Evolutionary conservation across 2,888 invertebrate species (phyloP).

Genomic region (Hirtodrosophila duncani): DNA sequence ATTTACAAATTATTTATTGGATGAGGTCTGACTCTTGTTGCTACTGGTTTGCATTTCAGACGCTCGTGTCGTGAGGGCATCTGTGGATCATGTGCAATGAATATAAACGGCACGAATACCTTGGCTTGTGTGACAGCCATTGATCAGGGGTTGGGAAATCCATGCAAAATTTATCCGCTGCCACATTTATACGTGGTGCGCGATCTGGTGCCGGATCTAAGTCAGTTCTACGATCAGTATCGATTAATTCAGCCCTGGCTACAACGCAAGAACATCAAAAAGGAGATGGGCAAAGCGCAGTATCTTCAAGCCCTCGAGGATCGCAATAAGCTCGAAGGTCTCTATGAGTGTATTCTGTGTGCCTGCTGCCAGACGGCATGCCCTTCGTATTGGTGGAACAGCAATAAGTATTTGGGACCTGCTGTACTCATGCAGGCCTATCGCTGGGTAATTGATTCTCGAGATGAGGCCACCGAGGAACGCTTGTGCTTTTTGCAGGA

Average conservation of each 20-base stretch:
- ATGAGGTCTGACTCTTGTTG: no score
- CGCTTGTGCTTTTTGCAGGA: conserved; percentile 89
- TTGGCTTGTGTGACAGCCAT: conserved; percentile 92
- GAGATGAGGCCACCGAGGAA: conserved; percentile 88
- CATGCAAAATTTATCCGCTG: conserved; percentile 92
- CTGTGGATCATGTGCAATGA: conserved; percentile 99
- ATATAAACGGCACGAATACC: conserved; percentile 95
- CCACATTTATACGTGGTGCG: conserved; percentile 99
- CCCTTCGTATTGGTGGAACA: conserved; percentile 99
- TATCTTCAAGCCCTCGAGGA: conserved; percentile 93
- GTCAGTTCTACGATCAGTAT: conserved; percentile 96
- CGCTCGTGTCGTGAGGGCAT: conserved; percentile 98
- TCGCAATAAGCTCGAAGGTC: conserved; percentile 93
- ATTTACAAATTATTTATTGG: no score
- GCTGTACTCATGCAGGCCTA: conserved; percentile 99
- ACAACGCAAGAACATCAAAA: conserved; percentile 80
- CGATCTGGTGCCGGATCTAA: conserved; percentile 94
- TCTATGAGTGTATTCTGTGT: conserved; percentile 98
- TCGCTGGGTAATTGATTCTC: conserved; percentile 97
- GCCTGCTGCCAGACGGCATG: conserved; percentile 98
- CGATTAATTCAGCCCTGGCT: conserved; percentile 96
- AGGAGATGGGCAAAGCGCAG: conserved; percentile 84
- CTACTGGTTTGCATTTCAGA: no score
- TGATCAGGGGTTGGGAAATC: conserved; percentile 82
- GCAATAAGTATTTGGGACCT: conserved; percentile 96